Evolutionary conservation across 2,113 vertebrate species (phyloP), one percentile per base, ranked within the genome.

Genomic region (Sander lucioperca): DNA sequence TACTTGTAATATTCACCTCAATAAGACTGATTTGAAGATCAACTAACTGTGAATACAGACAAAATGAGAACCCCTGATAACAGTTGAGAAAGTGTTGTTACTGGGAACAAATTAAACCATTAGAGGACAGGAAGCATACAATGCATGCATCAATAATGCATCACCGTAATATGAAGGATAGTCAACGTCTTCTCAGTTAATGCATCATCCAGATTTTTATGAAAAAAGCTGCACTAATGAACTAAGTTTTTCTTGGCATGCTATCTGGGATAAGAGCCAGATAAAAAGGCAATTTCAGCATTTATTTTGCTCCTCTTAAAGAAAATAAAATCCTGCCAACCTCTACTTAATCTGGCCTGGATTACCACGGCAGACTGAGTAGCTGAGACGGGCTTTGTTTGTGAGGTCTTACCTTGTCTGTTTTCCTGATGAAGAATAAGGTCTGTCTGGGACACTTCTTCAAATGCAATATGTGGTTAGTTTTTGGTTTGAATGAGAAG

Each of bases 321-420:
- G 58, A 81, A 79, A 91, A 86, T 61, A 79, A 71, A 74, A 71
- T 78, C 74, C 58, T 77, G 61, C 74, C 75, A 83, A 57, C n/a
- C 21, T 71, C 63, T 72, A 33, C 69, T 39, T 48, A 86, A 83
- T 62, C 69, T 82, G 50, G 50, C 56, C 43, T 67, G 73, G 64
- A 81, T 84, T 78, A 68, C 23, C 25, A n/a, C 54, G 30, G 56
- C 81, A 78, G 81, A 76, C 50, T 39, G 47, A 82, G 50, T 68
- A 68, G 75, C 50, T 50, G 50, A 80, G 66, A 53, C 15, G 73
- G 73, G 73, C 65, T 78, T 78, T 86, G 45, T 83, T 80, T 62
- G 57, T 51, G 56, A 57, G 58, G 77, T 79, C 67, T 89, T 66
- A 89, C 74, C 73, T 23, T 72, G 74, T 80, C 75, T 19, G 8